Percentiles rank a stretch among this genome's conserved stretches.
These are phyloP conservation scores for Lithobates pipiens DNA, from an alignment of 2,797 vertebrate genomes.

Conservation along the genomic window DNA sequence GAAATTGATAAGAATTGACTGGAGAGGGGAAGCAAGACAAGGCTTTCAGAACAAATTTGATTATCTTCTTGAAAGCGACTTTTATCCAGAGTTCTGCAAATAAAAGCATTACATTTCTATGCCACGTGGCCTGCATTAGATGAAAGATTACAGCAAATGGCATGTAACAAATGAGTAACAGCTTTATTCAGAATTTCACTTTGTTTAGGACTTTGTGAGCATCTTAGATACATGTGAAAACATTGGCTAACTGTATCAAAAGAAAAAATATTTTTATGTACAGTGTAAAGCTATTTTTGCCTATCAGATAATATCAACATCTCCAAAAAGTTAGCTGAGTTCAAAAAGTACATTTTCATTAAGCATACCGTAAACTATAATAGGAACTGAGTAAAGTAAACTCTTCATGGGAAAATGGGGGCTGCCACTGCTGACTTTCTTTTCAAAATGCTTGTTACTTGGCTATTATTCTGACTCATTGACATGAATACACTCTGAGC, in stretches of 20 bases:
- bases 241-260: not conserved
- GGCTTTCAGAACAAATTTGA: slow-evolving; percentile 62
- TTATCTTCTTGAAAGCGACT: slow-evolving; percentile 63
- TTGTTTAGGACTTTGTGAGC: not conserved
- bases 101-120: slow-evolving; percentile 61
- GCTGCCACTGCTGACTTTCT: not conserved
- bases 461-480: too few species aligned
- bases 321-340: too few species aligned
- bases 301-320: not conserved
- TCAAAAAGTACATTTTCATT: not conserved
- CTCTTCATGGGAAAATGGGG: not conserved
- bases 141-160: slow-evolving; percentile 11
- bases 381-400: not conserved
- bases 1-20: slow-evolving; percentile 72
- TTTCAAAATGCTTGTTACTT: not conserved
- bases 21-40: slow-evolving; percentile 67
- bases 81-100: slow-evolving; percentile 62
- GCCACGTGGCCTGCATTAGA: slow-evolving; percentile 42
- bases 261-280: not conserved
- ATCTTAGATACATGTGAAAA: not conserved
- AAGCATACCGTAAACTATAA: not conserved
- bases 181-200: not conserved
- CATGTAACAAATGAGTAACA: slow-evolving; percentile 16
- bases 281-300: not conserved
- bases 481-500: too few species aligned